Base-by-base conservation (phyloP, 2,797 vertebrate species). In the Microctenopoma lineatum region DNA sequence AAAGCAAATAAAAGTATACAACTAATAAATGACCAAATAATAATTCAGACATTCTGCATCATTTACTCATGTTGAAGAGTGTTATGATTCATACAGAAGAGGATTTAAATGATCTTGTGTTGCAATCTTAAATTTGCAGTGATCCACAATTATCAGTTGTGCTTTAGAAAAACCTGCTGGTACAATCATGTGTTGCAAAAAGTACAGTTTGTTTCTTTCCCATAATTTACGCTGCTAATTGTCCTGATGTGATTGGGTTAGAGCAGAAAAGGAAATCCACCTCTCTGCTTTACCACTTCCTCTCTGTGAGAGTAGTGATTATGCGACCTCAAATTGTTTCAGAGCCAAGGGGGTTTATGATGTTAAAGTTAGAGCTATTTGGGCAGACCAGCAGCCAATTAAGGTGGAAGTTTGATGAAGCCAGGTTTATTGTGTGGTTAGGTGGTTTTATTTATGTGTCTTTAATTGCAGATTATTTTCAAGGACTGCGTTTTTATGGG, bases 321-420 rank as follows among this genome's bases (percentile, higher is more conserved):
- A 81, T 25, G 5, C 56, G 42, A 70, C 74, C 83, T 75, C 73
- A 70, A 70, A 72, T 50, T 47, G 52, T 72, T 77, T 55, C 55
- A 18, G 48, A 61, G 63, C 69, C n/a, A 7, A 50, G 21, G 41
- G 41, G 36, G 59, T 87, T 85, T 66, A 77, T 56, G 44, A 54
- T 36, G 34, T 73, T 77, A 27, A 60, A 38, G 62, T 70, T 47
- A 36, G 69, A 75, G 45, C 51, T 39, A 46, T 70, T 68, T 63
- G 59, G 26, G 27, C 9, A 2, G 66, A 29, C 26, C 41, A 38
- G 48, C 51, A 9, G 70, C 45, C 70, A 83, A 78, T 84, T 85
- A 83, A 88, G 78, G 79, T 84, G 66, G 57, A 71, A 47, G 74
- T 60, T 83, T 79, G 59, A 79, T 74, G 64, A 75, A 77, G 61